A percentile compares a stretch with the other conserved stretches of the same genome.
Conservation (phyloP, 30 jellyfish, hydroid and myxozoan species). For the Aurelia sp. region DNA sequence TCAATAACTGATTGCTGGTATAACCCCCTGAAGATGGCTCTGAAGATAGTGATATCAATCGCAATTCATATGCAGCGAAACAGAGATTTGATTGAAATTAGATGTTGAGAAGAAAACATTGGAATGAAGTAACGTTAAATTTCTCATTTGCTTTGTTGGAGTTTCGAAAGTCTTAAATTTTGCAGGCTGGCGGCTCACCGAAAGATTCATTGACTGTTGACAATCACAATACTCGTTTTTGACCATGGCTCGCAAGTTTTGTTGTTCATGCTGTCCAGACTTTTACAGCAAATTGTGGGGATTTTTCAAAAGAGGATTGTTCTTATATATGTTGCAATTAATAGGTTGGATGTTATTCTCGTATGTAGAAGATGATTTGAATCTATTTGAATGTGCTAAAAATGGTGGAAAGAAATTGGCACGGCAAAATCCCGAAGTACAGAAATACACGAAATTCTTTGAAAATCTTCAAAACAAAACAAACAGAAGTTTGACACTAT, state of each 20-base stretch:
- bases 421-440: conserved; percentile 4
- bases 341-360: conserved; percentile 59
- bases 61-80: too few species aligned
- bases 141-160: too few species aligned
- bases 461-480: conserved; percentile 18
- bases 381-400: conserved; percentile 11
- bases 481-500: not conserved
- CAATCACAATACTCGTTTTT: too few species aligned
- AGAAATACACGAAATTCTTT: not conserved
- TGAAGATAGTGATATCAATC: too few species aligned
- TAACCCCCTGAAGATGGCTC: too few species aligned
- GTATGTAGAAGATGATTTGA: conserved; percentile 41
- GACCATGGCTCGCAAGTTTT: not conserved
- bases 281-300: not conserved
- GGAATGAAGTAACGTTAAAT: too few species aligned
- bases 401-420: conserved; percentile 1
- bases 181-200: too few species aligned
- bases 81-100: too few species aligned
- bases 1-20: too few species aligned
- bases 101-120: too few species aligned
- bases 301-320: not conserved
- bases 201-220: too few species aligned
- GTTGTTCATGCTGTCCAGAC: not conserved
- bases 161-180: too few species aligned
- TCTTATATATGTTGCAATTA: not conserved